Percentiles rank a stretch among this genome's conserved stretches.
phyloP scores from a whole-genome alignment of 1,140 invertebrate species.

The Druon quercuslanigerum region DNA sequence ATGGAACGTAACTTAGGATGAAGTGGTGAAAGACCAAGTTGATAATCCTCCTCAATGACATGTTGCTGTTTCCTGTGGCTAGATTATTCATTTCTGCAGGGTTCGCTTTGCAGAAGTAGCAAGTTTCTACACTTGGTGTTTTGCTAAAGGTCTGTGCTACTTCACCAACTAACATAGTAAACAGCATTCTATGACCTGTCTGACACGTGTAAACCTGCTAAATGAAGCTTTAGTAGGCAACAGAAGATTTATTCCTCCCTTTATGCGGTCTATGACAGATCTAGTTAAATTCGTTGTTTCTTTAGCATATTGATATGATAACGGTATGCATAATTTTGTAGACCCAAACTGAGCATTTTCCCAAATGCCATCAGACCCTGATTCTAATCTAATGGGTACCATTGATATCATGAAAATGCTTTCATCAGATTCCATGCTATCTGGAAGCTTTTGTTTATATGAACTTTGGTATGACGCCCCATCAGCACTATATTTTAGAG shows the following conservation, averaged over 20 bases:
- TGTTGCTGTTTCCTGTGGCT: too few relatives aligned
- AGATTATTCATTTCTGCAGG: too few relatives aligned
- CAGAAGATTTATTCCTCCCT: not conserved
- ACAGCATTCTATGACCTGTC: too few relatives aligned
- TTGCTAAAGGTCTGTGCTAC: too few relatives aligned
- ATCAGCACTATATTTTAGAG: constrained; percentile 15
- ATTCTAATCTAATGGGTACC: not conserved
- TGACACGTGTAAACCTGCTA: too few relatives aligned
- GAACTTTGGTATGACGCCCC: not conserved
- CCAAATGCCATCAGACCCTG: not conserved
- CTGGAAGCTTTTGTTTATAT: constrained; percentile 10
- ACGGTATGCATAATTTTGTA: constrained; percentile 3
- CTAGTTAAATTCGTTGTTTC: not conserved
- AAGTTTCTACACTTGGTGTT: too few relatives aligned
- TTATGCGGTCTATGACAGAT: too few relatives aligned
- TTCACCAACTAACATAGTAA: too few relatives aligned
- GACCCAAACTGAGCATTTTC: not conserved
- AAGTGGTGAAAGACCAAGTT: too few relatives aligned
- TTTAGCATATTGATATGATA: not conserved
- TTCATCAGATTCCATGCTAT: not conserved
- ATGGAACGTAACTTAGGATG: too few relatives aligned
- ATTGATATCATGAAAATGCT: not conserved
- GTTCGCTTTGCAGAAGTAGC: too few relatives aligned
- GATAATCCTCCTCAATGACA: too few relatives aligned
- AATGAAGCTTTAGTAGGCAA: not conserved